Conservation (phyloP, 2,113 vertebrate species). For the Cottus gobio region DNA sequence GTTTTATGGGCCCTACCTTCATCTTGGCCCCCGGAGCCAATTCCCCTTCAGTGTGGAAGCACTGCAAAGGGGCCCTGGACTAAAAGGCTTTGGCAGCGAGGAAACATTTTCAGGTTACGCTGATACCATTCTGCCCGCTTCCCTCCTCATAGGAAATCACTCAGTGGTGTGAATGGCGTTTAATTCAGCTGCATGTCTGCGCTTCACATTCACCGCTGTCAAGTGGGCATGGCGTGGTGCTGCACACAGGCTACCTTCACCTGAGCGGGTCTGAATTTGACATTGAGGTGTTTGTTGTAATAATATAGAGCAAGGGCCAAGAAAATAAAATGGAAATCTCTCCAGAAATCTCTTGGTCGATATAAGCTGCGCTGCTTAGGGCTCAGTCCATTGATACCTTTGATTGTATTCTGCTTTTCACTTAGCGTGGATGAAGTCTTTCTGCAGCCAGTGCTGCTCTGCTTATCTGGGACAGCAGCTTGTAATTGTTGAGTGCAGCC, state of each 20-base stretch:
- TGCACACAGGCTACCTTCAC: constrained; percentile 3
- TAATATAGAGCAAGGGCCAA: constrained; percentile 22
- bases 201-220: constrained; percentile 21
- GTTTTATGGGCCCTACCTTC: constrained; percentile 70
- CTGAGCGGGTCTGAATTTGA: constrained; percentile 25
- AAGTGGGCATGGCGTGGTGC: background rate
- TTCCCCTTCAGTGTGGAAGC: constrained; percentile 37
- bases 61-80: constrained; percentile 2
- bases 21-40: constrained; percentile 34
- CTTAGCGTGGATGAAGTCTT: constrained; percentile 12
- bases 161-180: constrained; percentile 44
- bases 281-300: constrained; percentile 37
- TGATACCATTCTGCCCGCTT: constrained; percentile 21
- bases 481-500: constrained; percentile 53
- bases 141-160: constrained; percentile 41
- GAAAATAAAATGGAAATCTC: constrained; percentile 23
- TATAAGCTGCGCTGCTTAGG: constrained; percentile 20
- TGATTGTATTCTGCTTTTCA: constrained; percentile 32
- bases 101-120: constrained; percentile 22
- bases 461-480: constrained; percentile 40
- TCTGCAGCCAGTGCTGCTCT: constrained; percentile 41
- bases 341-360: constrained; percentile 7
- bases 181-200: constrained; percentile 53
- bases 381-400: constrained; percentile 15
- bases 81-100: background rate